These are phyloP conservation scores for Agraylea sexmaculata DNA, from an alignment of 1,140 invertebrate genomes.

Conservation along the genomic window DNA sequence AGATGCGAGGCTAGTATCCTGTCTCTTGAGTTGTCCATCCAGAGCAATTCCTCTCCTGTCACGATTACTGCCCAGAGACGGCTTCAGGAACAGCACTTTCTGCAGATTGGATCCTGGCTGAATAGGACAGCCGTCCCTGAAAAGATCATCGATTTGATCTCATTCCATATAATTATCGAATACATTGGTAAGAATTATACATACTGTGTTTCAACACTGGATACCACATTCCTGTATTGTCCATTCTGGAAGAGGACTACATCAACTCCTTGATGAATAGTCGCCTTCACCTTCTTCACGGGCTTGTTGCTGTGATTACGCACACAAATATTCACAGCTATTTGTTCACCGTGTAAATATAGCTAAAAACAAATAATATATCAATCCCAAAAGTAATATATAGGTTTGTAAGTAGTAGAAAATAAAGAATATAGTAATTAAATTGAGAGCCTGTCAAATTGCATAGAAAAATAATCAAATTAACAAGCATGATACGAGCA, in stretches of 20 bases:
- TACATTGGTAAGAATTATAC: conserved; percentile 20
- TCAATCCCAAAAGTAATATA: background rate
- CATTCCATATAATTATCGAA: conserved; percentile 1
- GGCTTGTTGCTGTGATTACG: conserved; percentile 96
- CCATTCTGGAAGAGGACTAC: conserved; percentile 97
- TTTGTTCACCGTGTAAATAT: conserved; percentile 91
- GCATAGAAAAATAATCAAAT: too few species aligned
- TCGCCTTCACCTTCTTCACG: conserved; percentile 92
- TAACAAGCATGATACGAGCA: too few species aligned
- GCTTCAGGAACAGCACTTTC: conserved; percentile 81
- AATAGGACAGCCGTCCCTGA: conserved; percentile 86
- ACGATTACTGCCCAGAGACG: conserved; percentile 66
- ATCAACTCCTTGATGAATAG: conserved; percentile 91
- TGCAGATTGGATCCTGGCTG: conserved; percentile 87
- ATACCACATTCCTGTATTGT: conserved; percentile 92
- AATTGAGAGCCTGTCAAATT: background rate
- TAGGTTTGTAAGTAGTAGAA: background rate
- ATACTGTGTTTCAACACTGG: conserved; percentile 85
- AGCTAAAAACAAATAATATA: conserved; percentile 45
- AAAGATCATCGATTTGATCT: conserved; percentile 17
- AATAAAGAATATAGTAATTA: too few species aligned
- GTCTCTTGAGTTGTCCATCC: conserved; percentile 84
- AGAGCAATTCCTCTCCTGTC: conserved; percentile 88
- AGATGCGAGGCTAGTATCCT: conserved; percentile 87
- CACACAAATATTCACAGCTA: conserved; percentile 87